Base-by-base conservation (phyloP, 2,888 invertebrate genomes). In the Caenorhabditis zanzibari region DNA sequence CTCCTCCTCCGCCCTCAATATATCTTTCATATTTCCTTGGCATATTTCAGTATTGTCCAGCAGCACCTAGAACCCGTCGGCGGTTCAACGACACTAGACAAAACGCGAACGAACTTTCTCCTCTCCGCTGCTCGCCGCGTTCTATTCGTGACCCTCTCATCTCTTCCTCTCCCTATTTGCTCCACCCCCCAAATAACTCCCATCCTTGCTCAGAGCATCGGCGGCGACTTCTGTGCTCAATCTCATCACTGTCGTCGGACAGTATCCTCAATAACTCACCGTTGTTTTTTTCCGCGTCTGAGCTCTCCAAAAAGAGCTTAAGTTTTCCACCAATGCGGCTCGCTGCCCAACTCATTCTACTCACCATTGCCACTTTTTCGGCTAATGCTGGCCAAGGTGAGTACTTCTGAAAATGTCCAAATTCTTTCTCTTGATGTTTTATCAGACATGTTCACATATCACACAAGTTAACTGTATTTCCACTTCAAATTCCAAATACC, bases 161-260 rank as follows among this genome's bases (percentile, higher is more conserved):
- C 80, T 80, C 80, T 73, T 66, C 72, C 63, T 69, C 61, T 80
- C 63, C 76, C 77, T 66, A 56, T 73, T 73, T 73, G 79, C 79
- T 79, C 79, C 79, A 79, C 79, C 79, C 79, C n/a, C 59, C 73
- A 52, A 47, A 59, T 54, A 68, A 68, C 68, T 68, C 68, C 68
- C 61, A 59, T 63, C 71, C 69, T 64, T 64, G 79, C 79, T 79
- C 79, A 61, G 69, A 69, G 52, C 59, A 44, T 63, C 72, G 58
- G 79, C 77, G 71, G 71, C 79, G 79, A 71, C 79, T 79, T 79
- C 79, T 79, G 79, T 79, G 79, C 79, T 79, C 79, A 72, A 79
- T 79, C 71, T 71, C 71, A 79, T 69, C 69, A 63, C 68, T 68
- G 76, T 76, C 76, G n/a, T n/a, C 58, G 22, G 56, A 58, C 71